Evolutionary conservation across 35 echinoderm and acorn worm species (phyloP), one percentile per base, ranked within the genome.

Genomic region (Apostichopus parvimensis): DNA sequence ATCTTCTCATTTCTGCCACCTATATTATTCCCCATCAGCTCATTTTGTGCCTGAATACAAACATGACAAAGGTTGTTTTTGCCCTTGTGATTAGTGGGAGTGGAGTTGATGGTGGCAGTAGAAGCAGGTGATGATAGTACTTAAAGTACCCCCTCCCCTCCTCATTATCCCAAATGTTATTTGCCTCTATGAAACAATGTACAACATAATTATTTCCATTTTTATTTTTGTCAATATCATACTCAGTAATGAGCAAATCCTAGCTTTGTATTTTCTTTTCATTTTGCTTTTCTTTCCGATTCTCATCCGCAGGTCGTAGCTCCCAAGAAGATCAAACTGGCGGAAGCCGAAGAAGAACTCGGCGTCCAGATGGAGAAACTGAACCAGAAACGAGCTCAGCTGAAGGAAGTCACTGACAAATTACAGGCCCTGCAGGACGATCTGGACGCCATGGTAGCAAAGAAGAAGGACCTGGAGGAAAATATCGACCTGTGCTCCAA

Each of bases 401-500:
- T 99, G 23, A 99, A 99, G 86, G 95, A 95, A 62, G 93, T 96
- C 23, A 93, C 95, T 2, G 95, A 99, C 91, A 99, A 96, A 87
- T 88, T 96, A 28, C 93, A 99, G 71, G 92, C 93, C 54, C 89
- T 96, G 14, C 95, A 99, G 53, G 97, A 99, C 61, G 87, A 99
- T 53, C 93, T 98, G 12, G 97, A 99, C 15, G 89, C 83, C 62
- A 99, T 96, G 97, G 91, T 99, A 6, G 34, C 87, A 28, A 98
- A 99, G 93, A 99, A 99, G 95, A 94, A 96, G 64, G 97, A 99
- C 14, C 77, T 99, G 62, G 97, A 99, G 78, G 95, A 90, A 6
- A 99, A 99, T 79, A 99, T 99, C 68, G 97, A 96, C 71, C 91
- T 99, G 28, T 99, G 97, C 77, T 99, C 97, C 8, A 93, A 96